Base-by-base conservation (phyloP, 2,888 invertebrate species). In the Cantharis flavilabris region DNA sequence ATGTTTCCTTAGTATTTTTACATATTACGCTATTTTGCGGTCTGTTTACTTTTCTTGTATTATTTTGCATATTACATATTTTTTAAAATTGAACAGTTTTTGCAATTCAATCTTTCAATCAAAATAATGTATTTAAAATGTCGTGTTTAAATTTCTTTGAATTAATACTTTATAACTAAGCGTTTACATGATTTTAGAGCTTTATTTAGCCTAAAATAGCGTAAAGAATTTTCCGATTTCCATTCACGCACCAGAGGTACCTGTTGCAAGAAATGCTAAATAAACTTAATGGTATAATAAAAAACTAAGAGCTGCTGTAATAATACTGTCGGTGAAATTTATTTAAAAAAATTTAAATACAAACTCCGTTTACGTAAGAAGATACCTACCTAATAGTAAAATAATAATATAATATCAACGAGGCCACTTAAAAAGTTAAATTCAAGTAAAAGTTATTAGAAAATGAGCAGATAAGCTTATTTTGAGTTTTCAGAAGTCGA, bases 1-100 rank as follows among this genome's bases (percentile, higher is more conserved):
- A 70, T 70, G 20, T 64, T 18, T 67, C 62, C 28, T n/a, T 73
- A 62, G 23, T 28, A 72, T 62, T 73, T 73, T 33, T 9, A 5
- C 26, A 26, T 26, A 26, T 26, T 26, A 26, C 11, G 5, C 9
- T 33, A 23, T 62, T 69, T 73, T 63, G 26, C 18, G 63, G 33
- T 70, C 70, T 69, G 69, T 73, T 49, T 49, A 49, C 33, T n/a
- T n/a, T 49, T 49, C 49, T n/a, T n/a, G n/a, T 1, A n/a, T 7
- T 49, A n/a, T n/a, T 49, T 49, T 49, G 33, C n/a, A 49, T 49
- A 28, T 28, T 28, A 28, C 5, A 49, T 49, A n/a, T 49, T 49
- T 13, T 33, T 33, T 33, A 13, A 33, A 13, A 33, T 33, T 33
- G 13, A 33, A 13, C 11, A 33, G 0, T 23, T 13, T 13, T 33